These are phyloP conservation scores for Fragariocoptes setiger DNA, from an alignment of 1,140 invertebrate species.

Conservation along the genomic window DNA sequence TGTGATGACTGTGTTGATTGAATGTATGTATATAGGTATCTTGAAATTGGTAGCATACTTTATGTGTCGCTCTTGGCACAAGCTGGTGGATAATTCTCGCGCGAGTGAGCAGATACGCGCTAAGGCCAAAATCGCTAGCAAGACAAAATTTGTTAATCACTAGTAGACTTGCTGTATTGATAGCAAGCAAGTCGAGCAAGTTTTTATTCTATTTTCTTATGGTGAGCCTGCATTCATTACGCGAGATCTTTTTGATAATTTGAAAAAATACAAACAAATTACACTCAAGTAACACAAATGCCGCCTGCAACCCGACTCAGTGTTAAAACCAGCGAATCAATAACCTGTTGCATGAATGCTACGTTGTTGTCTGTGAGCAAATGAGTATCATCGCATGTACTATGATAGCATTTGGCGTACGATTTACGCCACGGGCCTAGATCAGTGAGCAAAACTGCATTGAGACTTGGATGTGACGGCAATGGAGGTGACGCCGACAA, in stretches of 20 bases:
- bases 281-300: conserved; percentile 1
- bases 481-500: too few species aligned
- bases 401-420: conserved; percentile 18
- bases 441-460: conserved; percentile 18
- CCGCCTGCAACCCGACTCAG: conserved; percentile 11
- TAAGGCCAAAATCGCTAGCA: not conserved
- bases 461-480: conserved; percentile 11
- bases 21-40: not conserved
- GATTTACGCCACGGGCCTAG: conserved; percentile 18
- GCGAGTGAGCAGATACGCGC: not conserved
- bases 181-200: not conserved
- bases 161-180: not conserved
- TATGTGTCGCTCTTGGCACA: not conserved
- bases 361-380: conserved; percentile 10
- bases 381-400: conserved; percentile 14
- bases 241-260: not conserved
- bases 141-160: not conserved
- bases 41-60: not conserved
- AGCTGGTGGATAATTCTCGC: not conserved
- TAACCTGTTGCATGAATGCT: conserved; percentile 12
- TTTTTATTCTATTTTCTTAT: not conserved
- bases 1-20: not conserved
- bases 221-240: not conserved
- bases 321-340: conserved; percentile 12
- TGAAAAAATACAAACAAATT: not conserved